phyloP scores from a whole-genome alignment of 2,113 vertebrate species.

The Trogon melanurus region DNA sequence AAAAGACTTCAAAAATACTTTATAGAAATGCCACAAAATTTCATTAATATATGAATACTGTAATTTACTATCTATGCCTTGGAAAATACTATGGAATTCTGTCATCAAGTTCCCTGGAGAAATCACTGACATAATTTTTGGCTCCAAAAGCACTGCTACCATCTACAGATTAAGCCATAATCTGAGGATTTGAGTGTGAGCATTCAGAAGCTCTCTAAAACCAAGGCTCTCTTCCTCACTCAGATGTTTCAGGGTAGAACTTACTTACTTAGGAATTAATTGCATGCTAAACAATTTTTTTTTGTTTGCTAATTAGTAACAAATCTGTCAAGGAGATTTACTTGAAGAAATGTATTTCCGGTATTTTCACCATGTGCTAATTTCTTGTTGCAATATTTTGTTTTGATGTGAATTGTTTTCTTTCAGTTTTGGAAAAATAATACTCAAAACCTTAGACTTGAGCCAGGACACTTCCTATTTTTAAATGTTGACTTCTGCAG shows the following conservation, averaged over 20 bases:
- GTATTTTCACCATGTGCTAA: neutral
- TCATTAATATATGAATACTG: neutral
- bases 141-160: neutral
- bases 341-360: neutral
- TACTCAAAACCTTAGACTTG: neutral
- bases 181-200: neutral
- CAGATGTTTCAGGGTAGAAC: neutral
- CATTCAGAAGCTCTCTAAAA: neutral
- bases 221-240: neutral
- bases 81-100: neutral
- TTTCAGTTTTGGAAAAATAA: neutral
- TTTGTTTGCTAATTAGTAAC: neutral
- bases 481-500: neutral
- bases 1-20: conserved; percentile 23
- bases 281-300: neutral
- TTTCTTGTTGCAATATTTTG: neutral
- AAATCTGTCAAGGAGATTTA: neutral
- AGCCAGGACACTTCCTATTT: neutral
- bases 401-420: neutral
- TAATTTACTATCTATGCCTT: neutral
- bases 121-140: neutral
- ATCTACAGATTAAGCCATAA: neutral
- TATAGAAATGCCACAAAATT: neutral
- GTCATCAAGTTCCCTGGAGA: neutral
- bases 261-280: neutral